A percentile compares a stretch with the other conserved stretches of the same genome.
Conservation (phyloP, 1,140 invertebrate species). For the Eupristina koningsbergeri region DNA sequence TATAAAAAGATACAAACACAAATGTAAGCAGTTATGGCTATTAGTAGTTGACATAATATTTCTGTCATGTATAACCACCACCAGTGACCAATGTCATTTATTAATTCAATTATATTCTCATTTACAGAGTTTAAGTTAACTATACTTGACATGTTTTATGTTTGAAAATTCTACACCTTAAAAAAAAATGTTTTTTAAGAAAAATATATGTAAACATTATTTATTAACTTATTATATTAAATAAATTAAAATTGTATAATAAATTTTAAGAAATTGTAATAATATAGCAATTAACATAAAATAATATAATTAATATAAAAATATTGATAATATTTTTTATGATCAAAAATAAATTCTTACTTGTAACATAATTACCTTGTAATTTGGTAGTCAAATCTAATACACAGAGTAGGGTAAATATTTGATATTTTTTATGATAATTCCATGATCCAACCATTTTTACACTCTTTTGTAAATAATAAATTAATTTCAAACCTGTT, state of each 20-base stretch:
- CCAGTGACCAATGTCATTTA: constrained; percentile 59
- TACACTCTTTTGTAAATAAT: background rate
- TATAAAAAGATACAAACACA: constrained; percentile 67
- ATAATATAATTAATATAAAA: too few relatives aligned
- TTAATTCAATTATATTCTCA: constrained; percentile 16
- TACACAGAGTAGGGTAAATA: background rate
- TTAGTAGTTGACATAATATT: constrained; percentile 67
- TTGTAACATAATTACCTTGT: constrained; percentile 7
- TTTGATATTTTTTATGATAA: constrained; percentile 17
- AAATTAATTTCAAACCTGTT: constrained; percentile 1
- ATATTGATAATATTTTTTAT: too few relatives aligned
- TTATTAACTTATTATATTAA: too few relatives aligned
- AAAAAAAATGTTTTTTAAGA: background rate
- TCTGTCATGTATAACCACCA: constrained; percentile 69
- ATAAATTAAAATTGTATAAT: too few relatives aligned
- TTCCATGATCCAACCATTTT: constrained; percentile 29
- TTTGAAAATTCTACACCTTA: background rate
- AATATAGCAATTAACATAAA: too few relatives aligned
- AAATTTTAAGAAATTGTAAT: too few relatives aligned
- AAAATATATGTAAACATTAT: background rate
- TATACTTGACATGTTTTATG: constrained; percentile 14
- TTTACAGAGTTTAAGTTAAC: constrained; percentile 9
- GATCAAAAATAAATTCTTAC: background rate
- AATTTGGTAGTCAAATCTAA: constrained; percentile 16
- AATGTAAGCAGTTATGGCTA: constrained; percentile 64